Evolutionary conservation across 2,113 vertebrate species (phyloP).

Genomic region (human): DNA sequence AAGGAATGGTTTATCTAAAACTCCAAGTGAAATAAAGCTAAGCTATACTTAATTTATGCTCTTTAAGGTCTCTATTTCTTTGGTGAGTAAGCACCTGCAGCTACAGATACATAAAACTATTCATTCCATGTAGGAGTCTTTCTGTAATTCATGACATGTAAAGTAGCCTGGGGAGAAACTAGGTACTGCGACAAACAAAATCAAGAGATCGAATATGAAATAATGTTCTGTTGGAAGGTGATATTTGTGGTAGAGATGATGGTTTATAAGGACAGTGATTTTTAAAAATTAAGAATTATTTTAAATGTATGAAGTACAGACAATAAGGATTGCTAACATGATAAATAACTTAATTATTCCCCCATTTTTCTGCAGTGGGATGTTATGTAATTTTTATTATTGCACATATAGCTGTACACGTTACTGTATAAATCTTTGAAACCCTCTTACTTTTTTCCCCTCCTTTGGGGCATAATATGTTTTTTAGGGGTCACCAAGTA

Average conservation of each 20-base stretch:
- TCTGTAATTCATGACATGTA: constrained; percentile 4
- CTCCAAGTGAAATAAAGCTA: constrained; percentile 34
- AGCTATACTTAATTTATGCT: neutral
- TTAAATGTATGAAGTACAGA: neutral
- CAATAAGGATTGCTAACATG: neutral
- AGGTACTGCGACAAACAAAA: constrained; percentile 4
- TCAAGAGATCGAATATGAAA: neutral
- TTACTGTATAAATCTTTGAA: constrained; percentile 23
- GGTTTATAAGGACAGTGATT: neutral
- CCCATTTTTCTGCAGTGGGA: neutral
- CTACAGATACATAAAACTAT: neutral
- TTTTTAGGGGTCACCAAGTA: neutral
- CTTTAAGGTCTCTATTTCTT: constrained; percentile 27
- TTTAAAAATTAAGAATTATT: neutral
- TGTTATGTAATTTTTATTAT: constrained; percentile 18
- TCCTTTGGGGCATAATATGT: neutral
- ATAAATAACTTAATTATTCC: neutral
- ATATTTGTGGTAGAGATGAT: neutral
- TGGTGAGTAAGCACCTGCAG: neutral
- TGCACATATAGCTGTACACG: neutral
- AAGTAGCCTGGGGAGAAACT: neutral
- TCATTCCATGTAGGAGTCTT: neutral
- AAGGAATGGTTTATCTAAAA: neutral
- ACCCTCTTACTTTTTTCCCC: neutral
- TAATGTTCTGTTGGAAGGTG: neutral